Evolutionary conservation across 2,113 vertebrate genomes (phyloP), one percentile per base, ranked within the genome.

Genomic region (Nothocercus julius): DNA sequence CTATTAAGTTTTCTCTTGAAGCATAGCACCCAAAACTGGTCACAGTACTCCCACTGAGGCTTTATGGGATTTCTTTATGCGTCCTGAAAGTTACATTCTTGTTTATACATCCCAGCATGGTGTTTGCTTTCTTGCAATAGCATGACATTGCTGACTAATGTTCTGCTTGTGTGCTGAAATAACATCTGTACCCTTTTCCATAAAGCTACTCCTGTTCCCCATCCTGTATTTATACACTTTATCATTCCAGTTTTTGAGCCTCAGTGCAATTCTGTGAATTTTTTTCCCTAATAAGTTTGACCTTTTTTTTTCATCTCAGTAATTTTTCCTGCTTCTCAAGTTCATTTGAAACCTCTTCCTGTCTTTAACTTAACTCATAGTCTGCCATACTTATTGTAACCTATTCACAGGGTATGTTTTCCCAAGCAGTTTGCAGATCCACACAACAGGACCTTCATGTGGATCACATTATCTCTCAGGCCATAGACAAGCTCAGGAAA

Each of bases 231-330:
- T 36, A 11, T 2, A 4, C 8, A 44, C 12, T 89, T 66, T 4
- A 63, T 27, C 61, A 32, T 47, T 81, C 82, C 59, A 62, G 20
- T 16, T n/a, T 87, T 70, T 49, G 30, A 89, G 17, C 13, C 13
- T 6, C 66, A 56, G 22, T 3, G 7, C 40, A 77, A 54, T 28
- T 51, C 38, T 62, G 30, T 51, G 18, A 70, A 40, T 3, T 45
- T 82, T 45, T 82, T 13, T 54, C n/a, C 36, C 9, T 66, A 70
- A 47, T 9, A 74, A 38, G 66, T 92, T 74, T 69, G 2, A 30
- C 11, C 2, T 9, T 34, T 9, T 0, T 34, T 38, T 42, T 38
- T 58, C 21, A 13, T 0, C 27, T 36, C 3, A 28, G 13, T 44
- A 64, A 9, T 49, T 58, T 62, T 59, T 22, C 13, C n/a, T 9